These are phyloP conservation scores for Piaya cayana DNA, from an alignment of 2,113 vertebrate species.

Conservation along the genomic window DNA sequence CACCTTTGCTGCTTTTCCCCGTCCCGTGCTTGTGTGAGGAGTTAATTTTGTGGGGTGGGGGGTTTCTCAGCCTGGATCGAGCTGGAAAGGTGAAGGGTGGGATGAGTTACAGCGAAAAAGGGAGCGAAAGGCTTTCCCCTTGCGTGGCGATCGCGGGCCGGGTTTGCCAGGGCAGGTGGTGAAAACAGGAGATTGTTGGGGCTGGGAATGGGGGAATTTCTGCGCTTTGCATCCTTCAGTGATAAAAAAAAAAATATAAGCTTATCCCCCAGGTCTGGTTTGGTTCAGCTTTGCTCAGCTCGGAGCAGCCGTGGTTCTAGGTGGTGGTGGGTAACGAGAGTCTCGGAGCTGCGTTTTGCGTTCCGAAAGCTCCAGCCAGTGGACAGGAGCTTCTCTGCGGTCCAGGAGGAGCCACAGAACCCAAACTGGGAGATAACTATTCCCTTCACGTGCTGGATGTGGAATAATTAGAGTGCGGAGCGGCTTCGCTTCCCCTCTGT, in stretches of 20 bases:
- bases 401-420: background rate
- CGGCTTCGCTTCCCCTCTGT: fast-evolving
- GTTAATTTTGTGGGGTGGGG: fast-evolving
- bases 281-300: background rate
- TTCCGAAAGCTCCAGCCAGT: fast-evolving
- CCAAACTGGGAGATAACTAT: fast-evolving
- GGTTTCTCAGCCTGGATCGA: fast-evolving
- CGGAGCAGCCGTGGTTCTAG: fast-evolving
- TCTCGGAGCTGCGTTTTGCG: background rate
- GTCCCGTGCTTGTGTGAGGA: background rate
- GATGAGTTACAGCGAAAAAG: background rate
- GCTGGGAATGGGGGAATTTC: background rate
- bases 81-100: fast-evolving
- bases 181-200: background rate
- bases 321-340: fast-evolving
- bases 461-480: background rate
- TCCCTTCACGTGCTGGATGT: fast-evolving
- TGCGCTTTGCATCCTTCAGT: too few relatives aligned
- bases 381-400: fast-evolving
- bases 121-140: background rate
- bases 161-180: background rate
- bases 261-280: background rate
- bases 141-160: background rate
- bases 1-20: too few relatives aligned
- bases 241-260: background rate